A percentile compares a stretch with the other conserved stretches of the same genome.
Conservation (phyloP, 2,113 vertebrate species). For the Halichoerus grypus region DNA sequence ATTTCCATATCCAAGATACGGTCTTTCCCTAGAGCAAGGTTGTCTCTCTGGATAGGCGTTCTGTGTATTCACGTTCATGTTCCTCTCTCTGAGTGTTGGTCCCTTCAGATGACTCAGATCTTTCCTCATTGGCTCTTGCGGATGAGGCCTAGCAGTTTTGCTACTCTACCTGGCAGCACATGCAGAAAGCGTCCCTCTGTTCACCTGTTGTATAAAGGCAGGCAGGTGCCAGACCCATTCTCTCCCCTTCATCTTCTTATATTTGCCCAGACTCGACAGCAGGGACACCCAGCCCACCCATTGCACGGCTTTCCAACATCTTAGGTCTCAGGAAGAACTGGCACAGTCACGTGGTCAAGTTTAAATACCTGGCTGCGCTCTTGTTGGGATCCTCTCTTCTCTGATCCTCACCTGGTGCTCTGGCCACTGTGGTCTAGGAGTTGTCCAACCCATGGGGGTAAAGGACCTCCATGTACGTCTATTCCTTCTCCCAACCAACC, state of each 20-base stretch:
- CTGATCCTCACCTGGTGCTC: not conserved
- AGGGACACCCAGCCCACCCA: not conserved
- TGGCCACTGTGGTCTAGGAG: not conserved
- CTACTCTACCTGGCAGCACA: no score
- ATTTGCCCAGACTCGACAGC: not conserved
- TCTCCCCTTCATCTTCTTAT: not conserved
- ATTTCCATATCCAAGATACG: not conserved
- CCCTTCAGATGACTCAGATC: not conserved
- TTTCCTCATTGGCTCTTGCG: not conserved
- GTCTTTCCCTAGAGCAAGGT: not conserved
- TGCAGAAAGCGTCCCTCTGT: not conserved
- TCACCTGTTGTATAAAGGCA: not conserved
- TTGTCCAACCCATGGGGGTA: not conserved
- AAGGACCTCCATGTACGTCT: no score
- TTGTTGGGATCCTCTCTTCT: not conserved
- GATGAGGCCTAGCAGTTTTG: not conserved
- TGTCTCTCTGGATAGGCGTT: not conserved
- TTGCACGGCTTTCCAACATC: not conserved
- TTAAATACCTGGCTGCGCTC: not conserved
- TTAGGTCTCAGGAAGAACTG: not conserved
- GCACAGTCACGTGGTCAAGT: not conserved
- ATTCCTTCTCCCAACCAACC: not conserved
- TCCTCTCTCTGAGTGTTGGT: not conserved
- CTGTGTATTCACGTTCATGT: not conserved
- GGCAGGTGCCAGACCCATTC: not conserved